Base-by-base conservation (phyloP, 2,797 vertebrate species). In the Crenuchus spilurus region DNA sequence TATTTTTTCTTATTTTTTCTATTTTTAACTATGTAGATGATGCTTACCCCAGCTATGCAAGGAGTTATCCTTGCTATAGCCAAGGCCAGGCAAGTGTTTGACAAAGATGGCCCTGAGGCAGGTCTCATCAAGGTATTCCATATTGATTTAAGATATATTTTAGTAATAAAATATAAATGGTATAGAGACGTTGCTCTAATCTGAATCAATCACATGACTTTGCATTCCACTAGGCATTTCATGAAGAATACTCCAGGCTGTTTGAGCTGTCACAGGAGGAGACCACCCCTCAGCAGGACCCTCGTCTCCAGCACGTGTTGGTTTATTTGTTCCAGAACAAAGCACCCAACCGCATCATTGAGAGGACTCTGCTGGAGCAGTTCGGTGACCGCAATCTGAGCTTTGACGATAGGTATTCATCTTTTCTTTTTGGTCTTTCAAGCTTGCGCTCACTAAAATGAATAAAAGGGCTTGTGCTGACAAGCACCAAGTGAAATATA, bases 31-130 rank as follows among this genome's bases (percentile, higher is more conserved):
- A 30, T 72, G 22, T 77, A 99, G 98, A 95, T 96, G 94, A 98
- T 98, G 96, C 92, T 99, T 85, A 97, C 95, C 69, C 98, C 97
- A 64, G 97, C 98, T 70, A 99, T 99, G 98, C 98, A 99, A 88
- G 97, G 98, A 8, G 92, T 99, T 88, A 98, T 99, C 86, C 87
- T 99, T 74, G 98, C 97, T 80, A 98, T 99, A 74, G 97, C 95
- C 67, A 98, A 99, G 90, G 95, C 97, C 90, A 94, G 96, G 70
- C 92, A 96, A 77, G 94, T 87, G 8, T 97, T 97, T 88, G 97
- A 99, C 86, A 94, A 90, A 4, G 96, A 99, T 4, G 98, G 97
- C 46, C 95, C 97, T 77, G 98, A 99, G 91, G 96, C 97, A 14
- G 97, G 95, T 82, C 96, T 99, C 72, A 95, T 99, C 54, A 98